Evolutionary conservation across 1,140 invertebrate genomes (phyloP).

Genomic region (Calliopsis andreniformis): DNA sequence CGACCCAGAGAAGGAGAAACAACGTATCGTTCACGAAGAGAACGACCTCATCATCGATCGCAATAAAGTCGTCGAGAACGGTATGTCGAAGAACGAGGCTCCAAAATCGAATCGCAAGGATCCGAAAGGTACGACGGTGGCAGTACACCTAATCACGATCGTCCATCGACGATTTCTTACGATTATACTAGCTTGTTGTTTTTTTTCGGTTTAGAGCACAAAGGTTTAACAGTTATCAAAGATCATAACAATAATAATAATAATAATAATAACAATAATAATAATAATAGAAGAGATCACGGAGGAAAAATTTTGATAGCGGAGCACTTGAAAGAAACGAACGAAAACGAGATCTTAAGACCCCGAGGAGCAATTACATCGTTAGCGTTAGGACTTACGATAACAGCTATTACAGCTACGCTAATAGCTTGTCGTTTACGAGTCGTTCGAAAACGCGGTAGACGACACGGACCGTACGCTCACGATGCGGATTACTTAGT

Average conservation of each 20-base stretch:
- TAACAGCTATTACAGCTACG: conserved; percentile 86
- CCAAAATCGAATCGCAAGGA: conserved; percentile 56
- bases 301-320: conserved; percentile 38
- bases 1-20: conserved; percentile 38
- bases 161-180: neutral
- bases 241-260: too few relatives aligned
- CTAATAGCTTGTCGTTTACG: conserved; percentile 92
- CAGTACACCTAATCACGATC: too few relatives aligned
- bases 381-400: conserved; percentile 84
- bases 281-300: too few relatives aligned
- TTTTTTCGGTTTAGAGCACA: conserved; percentile 52
- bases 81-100: conserved; percentile 12
- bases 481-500: conserved; percentile 98
- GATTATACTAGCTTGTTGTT: neutral
- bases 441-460: conserved; percentile 87
- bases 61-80: conserved; percentile 43
- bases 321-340: conserved; percentile 66
- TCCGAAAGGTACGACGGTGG: conserved; percentile 62
- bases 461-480: conserved; percentile 91
- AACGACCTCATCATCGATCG: conserved; percentile 25
- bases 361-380: conserved; percentile 93
- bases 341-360: conserved; percentile 84
- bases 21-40: conserved; percentile 36
- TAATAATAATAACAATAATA: too few relatives aligned
- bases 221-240: conserved; percentile 63